Evolutionary conservation across 2,797 vertebrate genomes (phyloP).

Genomic region (Morelia viridis): DNA sequence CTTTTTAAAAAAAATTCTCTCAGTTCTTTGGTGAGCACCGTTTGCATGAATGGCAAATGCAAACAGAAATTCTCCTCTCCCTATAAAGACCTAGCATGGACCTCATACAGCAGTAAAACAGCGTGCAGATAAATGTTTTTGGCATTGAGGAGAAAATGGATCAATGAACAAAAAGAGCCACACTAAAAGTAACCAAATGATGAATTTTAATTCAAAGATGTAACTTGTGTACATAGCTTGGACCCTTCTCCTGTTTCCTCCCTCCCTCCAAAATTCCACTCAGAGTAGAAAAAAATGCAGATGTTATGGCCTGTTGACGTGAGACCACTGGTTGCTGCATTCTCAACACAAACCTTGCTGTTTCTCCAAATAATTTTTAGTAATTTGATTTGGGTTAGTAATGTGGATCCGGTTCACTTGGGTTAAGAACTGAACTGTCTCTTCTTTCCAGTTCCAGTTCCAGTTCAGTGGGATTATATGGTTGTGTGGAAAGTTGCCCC

Average conservation of each 20-base stretch:
- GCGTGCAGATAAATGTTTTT: neutral
- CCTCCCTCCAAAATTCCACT: neutral
- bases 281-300: neutral
- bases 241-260: neutral
- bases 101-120: neutral
- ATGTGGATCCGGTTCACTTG: neutral
- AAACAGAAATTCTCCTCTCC: neutral
- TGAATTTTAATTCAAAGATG: neutral
- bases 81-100: neutral
- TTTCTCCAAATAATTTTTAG: neutral
- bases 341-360: neutral
- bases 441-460: neutral
- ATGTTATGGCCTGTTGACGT: neutral
- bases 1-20: neutral
- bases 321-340: neutral
- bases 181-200: neutral
- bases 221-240: neutral
- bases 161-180: neutral
- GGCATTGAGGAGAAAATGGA: neutral
- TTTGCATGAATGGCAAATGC: neutral
- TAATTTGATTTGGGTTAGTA: neutral
- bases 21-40: neutral
- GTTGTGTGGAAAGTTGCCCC: neutral
- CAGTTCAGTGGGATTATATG: neutral
- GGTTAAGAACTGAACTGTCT: neutral